Base-by-base conservation (phyloP, 1,140 invertebrate species). In the Bombyx mandarina region DNA sequence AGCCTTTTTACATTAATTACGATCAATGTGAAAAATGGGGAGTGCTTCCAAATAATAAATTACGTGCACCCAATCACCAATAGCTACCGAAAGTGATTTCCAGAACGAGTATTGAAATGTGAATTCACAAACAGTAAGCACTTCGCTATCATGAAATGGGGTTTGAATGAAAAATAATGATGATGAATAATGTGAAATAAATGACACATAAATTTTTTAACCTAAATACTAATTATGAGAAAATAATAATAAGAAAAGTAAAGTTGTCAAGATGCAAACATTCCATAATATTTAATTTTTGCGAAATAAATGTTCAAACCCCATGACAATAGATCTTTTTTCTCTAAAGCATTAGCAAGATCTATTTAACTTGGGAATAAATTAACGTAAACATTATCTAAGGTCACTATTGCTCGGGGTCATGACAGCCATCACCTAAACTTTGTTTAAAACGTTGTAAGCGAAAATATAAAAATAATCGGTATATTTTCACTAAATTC, bases 181-280 rank as follows among this genome's bases (percentile, higher is more conserved):
- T 63, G 69, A 69, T 62, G 58, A 67, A 73, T 71, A 67, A 73
- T 68, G 66, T 62, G 63, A 75, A 77, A 61, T 65, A 64, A 69
- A 79, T 79, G 77, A 86, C 77, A 77, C 79, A 77, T 72, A 80
- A 74, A 73, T 56, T 57, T 54, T 62, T 75, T 58, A 43, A 63
- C 65, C 73, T 74, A 81, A 84, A 58, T 73, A 60, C 65, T 69
- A 74, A 71, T 51, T 45, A 61, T 57, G 69, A 64, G 12, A 18
- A 18, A 18, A 35, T 5, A 35, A 35, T 67, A 71, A 58, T 62
- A 63, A 63, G 66, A 65, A 79, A 79, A 83, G 71, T 82, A 84
- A 86, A 86, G 83, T 85, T 86, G 83, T 86, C 83, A 86, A 86
- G 83, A 86, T 86, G 83, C 83, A 84, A 85, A 86, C 83, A 86